Evolutionary conservation across 2,113 vertebrate genomes (phyloP), one percentile per base, ranked within the genome.

Genomic region (Cygnus buccinator): DNA sequence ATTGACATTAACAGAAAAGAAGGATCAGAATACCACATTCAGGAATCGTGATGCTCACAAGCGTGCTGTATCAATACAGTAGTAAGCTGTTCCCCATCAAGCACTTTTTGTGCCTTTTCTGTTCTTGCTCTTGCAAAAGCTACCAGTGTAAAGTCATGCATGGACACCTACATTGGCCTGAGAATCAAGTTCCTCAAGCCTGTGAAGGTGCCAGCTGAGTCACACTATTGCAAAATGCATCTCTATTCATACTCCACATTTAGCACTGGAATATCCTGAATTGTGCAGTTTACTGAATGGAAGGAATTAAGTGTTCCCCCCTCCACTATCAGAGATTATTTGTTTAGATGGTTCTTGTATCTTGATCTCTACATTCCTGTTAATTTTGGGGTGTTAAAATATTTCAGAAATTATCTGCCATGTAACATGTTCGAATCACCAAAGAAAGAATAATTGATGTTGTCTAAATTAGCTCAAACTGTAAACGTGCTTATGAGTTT

Each of bases 41-140:
- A 52, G 41, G 15, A 48, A 41, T 57, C 11, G 7, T 2, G 2
- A 39, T 28, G n/a, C 28, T 79, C 23, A 10, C 5, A 19, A 63
- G 18, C 29, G 18, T 1, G 4, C 35, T 43, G 25, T n/a, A 58
- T 35, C 54, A 22, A 18, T 10, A 15, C 0, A 5, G 21, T 26
- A 44, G 26, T 26, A 37, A n/a, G 31, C 43, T 58, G 17, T 28
- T 65, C 12, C 11, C 50, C 31, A 7, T 25, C 20, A 35, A 65
- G 31, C 26, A 54, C 19, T 46, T 46, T 39, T 25, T 31, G 28
- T 29, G 14, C 39, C 44, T n/a, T 48, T 3, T 15, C 58, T 21
- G 10, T 9, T 17, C 67, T 67, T 0, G 0, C 31, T 54, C 19
- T 31, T 9, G 20, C 2, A 2, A 55, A 28, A 55, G 52, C 14